phyloP scores from a whole-genome alignment of 2,888 invertebrate species.

The Acleris sparsana region DNA sequence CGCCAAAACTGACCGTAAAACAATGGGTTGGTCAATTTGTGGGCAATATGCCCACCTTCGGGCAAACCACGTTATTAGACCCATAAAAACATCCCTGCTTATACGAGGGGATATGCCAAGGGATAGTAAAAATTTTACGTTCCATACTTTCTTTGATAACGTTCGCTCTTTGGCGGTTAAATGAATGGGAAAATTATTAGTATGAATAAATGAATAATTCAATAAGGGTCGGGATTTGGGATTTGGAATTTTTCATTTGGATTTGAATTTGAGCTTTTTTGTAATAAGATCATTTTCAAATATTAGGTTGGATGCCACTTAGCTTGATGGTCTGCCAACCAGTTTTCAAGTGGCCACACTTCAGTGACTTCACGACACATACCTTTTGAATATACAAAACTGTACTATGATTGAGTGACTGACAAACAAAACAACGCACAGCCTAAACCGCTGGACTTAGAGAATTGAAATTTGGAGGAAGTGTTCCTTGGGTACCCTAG shows the following conservation, averaged over 20 bases:
- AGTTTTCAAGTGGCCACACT: too few relatives aligned
- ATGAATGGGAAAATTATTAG: slow-evolving; percentile 51
- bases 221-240: slow-evolving; percentile 37
- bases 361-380: too few relatives aligned
- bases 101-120: slow-evolving; percentile 51
- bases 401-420: too few relatives aligned
- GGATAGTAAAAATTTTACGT: slow-evolving; percentile 54
- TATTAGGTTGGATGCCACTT: too few relatives aligned
- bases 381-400: too few relatives aligned
- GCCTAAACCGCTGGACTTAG: too few relatives aligned
- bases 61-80: slow-evolving; percentile 49
- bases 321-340: too few relatives aligned
- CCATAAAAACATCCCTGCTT: slow-evolving; percentile 50
- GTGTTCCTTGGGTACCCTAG: too few relatives aligned
- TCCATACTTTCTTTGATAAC: slow-evolving; percentile 46
- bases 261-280: slow-evolving; percentile 1
- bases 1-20: slow-evolving; percentile 43
- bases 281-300: neutral
- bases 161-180: slow-evolving; percentile 42
- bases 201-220: slow-evolving; percentile 52
- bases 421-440: too few relatives aligned
- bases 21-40: slow-evolving; percentile 45
- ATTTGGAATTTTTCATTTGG: slow-evolving; percentile 15
- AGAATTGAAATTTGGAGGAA: too few relatives aligned
- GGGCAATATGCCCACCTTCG: slow-evolving; percentile 40